Conservation (phyloP, 1,140 invertebrate species). For the Hycleus phaleratus region DNA sequence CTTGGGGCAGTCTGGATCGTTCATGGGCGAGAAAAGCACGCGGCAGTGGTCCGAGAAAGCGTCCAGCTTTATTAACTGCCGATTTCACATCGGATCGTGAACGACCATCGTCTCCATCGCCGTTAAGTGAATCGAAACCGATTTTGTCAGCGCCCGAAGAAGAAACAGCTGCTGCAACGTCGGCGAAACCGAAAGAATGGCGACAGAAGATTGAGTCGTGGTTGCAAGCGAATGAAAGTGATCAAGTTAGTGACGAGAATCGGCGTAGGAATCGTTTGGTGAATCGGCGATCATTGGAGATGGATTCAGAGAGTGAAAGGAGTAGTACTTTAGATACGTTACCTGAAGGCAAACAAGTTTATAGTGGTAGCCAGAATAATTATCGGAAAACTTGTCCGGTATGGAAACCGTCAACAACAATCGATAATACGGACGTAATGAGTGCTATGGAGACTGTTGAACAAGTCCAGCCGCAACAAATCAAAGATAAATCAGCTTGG, state of each 20-base stretch:
- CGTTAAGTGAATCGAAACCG: slow-evolving; percentile 45
- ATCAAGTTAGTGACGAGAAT: slow-evolving; percentile 59
- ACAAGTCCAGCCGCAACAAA: slow-evolving; percentile 59
- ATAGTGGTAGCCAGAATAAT: slow-evolving; percentile 35
- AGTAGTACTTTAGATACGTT: slow-evolving; percentile 59
- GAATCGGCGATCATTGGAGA: slow-evolving; percentile 70
- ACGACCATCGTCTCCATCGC: slow-evolving; percentile 63
- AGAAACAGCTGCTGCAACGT: slow-evolving; percentile 27
- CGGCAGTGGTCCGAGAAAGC: slow-evolving; percentile 57
- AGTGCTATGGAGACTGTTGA: slow-evolving; percentile 79
- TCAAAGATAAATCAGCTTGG: slow-evolving; percentile 69
- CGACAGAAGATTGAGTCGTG: slow-evolving; percentile 84
- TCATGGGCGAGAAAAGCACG: slow-evolving; percentile 77
- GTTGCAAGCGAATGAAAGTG: slow-evolving; percentile 79
- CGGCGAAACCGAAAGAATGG: slow-evolving; percentile 59
- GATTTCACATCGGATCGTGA: slow-evolving; percentile 64
- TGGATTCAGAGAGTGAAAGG: slow-evolving; percentile 72
- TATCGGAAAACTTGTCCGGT: slow-evolving; percentile 64
- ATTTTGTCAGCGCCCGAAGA: slow-evolving; percentile 40
- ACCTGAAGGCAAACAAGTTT: slow-evolving; percentile 54
- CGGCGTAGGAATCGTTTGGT: slow-evolving; percentile 53
- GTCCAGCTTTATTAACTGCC: slow-evolving; percentile 61
- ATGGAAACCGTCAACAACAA: slow-evolving; percentile 66
- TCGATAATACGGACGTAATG: slow-evolving; percentile 76
- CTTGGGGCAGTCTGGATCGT: slow-evolving; percentile 79